A percentile compares a stretch with the other conserved stretches of the same genome.
phyloP scores from a whole-genome alignment of 1,140 invertebrate genomes.

The Centruroides sculpturatus region DNA sequence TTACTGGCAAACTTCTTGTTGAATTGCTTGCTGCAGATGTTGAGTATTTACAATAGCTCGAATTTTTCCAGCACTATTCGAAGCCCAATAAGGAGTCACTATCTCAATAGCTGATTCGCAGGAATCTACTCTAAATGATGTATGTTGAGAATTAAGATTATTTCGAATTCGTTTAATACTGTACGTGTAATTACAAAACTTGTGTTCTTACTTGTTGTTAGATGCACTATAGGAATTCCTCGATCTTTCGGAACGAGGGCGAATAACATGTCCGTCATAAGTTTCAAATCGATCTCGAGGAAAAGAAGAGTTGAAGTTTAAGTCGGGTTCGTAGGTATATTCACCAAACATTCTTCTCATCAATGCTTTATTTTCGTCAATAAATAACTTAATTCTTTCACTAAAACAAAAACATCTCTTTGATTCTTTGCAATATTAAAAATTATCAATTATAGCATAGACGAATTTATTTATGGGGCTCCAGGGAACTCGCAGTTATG shows the following conservation, averaged over 20 bases:
- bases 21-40: constrained; percentile 87
- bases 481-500: too few relatives aligned
- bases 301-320: neutral
- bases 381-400: constrained; percentile 74
- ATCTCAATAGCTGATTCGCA: constrained; percentile 87
- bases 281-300: constrained; percentile 12
- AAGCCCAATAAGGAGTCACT: constrained; percentile 83
- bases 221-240: constrained; percentile 13
- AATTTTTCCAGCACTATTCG: constrained; percentile 77
- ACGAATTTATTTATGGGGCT: too few relatives aligned
- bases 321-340: constrained; percentile 13
- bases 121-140: constrained; percentile 47
- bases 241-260: constrained; percentile 9
- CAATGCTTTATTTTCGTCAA: constrained; percentile 82
- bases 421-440: neutral
- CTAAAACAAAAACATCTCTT: constrained; percentile 37
- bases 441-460: neutral
- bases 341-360: constrained; percentile 70
- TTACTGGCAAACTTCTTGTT: constrained; percentile 85
- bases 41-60: constrained; percentile 84
- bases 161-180: too few relatives aligned
- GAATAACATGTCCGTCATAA: constrained; percentile 15
- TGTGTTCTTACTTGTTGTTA: constrained; percentile 15
- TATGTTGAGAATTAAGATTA: too few relatives aligned
- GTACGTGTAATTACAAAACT: too few relatives aligned